A percentile compares a stretch with the other conserved stretches of the same genome.
Evolutionary conservation across 2,797 vertebrate genomes (phyloP).

Genomic region (Enteromius argenteus): DNA sequence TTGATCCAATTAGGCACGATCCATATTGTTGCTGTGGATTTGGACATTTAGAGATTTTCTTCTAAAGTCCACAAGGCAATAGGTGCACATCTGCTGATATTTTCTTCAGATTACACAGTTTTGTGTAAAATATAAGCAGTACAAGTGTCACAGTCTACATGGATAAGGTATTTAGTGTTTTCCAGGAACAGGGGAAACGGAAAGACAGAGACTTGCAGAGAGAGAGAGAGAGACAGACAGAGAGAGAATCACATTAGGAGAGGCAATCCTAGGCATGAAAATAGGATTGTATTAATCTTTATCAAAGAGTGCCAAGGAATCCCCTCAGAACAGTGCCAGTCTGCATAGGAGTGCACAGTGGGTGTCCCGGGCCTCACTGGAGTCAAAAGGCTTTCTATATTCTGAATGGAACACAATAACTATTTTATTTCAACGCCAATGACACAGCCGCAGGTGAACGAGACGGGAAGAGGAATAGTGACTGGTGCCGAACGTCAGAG

Average conservation of each 20-base stretch:
- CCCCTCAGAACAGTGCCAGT: conserved; percentile 53
- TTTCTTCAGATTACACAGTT: not conserved
- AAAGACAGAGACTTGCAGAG: conserved; percentile 60
- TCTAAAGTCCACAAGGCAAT: not conserved
- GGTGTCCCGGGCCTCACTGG: conserved; percentile 56
- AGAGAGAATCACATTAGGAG: conserved; percentile 74
- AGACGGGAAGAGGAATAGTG: conserved; percentile 63
- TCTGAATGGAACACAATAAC: conserved; percentile 16
- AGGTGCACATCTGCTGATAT: not conserved
- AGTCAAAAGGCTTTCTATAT: conserved; percentile 47
- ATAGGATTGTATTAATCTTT: conserved; percentile 86
- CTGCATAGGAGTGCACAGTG: conserved; percentile 34
- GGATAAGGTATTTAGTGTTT: conserved; percentile 80
- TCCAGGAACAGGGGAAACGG: conserved; percentile 64
- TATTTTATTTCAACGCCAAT: not conserved
- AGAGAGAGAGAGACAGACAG: conserved; percentile 64
- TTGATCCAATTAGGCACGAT: not conserved
- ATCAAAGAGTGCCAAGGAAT: conserved; percentile 78
- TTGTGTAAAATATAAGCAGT: not conserved
- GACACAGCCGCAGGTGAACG: conserved; percentile 12
- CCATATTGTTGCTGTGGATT: conserved; percentile 23
- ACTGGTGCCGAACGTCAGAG: conserved; percentile 58
- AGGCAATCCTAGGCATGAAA: conserved; percentile 84
- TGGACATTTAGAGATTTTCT: not conserved
- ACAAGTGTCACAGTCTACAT: conserved; percentile 61